Evolutionary conservation across 1,140 invertebrate species (phyloP).

Genomic region (Drosophila teissieri): DNA sequence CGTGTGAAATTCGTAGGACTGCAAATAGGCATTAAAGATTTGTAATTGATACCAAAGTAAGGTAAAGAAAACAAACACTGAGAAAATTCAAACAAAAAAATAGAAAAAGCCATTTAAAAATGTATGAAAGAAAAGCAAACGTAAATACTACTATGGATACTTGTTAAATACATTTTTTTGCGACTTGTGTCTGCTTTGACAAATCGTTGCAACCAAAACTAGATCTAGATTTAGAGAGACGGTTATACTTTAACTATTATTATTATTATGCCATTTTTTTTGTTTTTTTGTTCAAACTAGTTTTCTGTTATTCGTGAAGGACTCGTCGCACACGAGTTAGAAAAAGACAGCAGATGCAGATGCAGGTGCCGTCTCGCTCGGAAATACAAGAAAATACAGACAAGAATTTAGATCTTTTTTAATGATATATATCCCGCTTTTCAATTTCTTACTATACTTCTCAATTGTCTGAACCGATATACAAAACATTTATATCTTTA

Average conservation of each 20-base stretch:
- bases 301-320: neutral
- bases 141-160: conserved; percentile 29
- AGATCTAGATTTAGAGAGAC: conserved; percentile 10
- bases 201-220: conserved; percentile 23
- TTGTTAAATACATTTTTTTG: conserved; percentile 39
- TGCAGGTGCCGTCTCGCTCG: conserved; percentile 23
- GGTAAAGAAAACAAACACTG: conserved; percentile 20
- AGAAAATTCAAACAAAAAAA: conserved; percentile 46
- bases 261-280: neutral
- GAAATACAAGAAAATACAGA: neutral
- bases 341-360: conserved; percentile 48
- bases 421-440: neutral
- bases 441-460: conserved; percentile 4
- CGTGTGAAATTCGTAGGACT: conserved; percentile 57
- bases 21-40: conserved; percentile 57
- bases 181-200: conserved; percentile 21
- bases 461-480: conserved; percentile 43
- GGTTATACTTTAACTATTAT: conserved; percentile 9
- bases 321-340: conserved; percentile 33
- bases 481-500: conserved; percentile 42
- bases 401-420: conserved; percentile 15
- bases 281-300: neutral
- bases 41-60: conserved; percentile 57
- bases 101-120: conserved; percentile 29
- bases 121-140: conserved; percentile 13